Evolutionary conservation across 2,113 vertebrate genomes (phyloP).

Genomic region (Nyctibius bracteatus): DNA sequence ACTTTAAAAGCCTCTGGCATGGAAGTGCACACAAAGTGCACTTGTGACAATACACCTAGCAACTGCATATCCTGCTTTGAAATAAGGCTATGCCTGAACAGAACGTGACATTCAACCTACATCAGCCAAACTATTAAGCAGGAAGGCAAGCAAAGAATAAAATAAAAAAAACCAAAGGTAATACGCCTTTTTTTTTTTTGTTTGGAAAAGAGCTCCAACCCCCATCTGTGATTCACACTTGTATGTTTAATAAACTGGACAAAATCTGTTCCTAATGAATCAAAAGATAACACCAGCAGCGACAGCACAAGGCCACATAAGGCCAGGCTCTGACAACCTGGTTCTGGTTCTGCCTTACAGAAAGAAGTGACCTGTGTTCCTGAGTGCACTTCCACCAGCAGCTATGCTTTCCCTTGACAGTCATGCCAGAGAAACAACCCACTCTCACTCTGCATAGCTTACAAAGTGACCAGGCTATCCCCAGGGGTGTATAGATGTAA

Average conservation of each 20-base stretch:
- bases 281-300: neutral
- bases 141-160: neutral
- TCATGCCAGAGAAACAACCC: neutral
- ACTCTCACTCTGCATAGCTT: neutral
- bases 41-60: neutral
- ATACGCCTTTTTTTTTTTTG: neutral
- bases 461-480: neutral
- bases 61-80: neutral
- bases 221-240: neutral
- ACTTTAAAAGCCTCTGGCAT: neutral
- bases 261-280: neutral
- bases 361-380: neutral
- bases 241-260: neutral
- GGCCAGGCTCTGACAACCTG: neutral
- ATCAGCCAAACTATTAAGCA: neutral
- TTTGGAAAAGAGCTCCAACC: neutral
- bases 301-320: neutral
- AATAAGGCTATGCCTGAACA: neutral
- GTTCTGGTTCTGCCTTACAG: neutral
- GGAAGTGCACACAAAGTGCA: neutral
- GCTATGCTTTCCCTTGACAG: neutral
- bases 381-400: neutral
- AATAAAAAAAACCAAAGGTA: neutral
- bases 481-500: neutral
- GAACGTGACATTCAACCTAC: neutral